A percentile compares a stretch with the other conserved stretches of the same genome.
phyloP scores from a whole-genome alignment of 2,888 invertebrate species.

The Leptopilina drosophilae region DNA sequence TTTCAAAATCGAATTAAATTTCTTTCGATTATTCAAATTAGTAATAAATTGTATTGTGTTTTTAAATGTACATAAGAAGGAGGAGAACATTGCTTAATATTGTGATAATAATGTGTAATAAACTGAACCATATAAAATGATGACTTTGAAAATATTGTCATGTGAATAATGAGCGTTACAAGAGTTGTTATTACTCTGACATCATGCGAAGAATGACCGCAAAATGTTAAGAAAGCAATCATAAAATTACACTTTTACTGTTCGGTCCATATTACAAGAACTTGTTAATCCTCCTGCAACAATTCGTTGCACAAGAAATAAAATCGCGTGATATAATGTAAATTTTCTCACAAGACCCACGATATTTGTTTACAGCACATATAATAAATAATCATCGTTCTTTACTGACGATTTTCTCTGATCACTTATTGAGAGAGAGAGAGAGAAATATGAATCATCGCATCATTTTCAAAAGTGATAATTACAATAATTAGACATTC shows the following conservation, averaged over 20 bases:
- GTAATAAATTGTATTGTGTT: too few relatives aligned
- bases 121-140: too few relatives aligned
- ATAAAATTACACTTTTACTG: conserved; percentile 16
- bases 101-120: too few relatives aligned
- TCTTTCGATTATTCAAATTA: too few relatives aligned
- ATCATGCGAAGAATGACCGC: conserved; percentile 7
- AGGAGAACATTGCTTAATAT: too few relatives aligned
- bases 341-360: conserved; percentile 48
- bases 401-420: too few relatives aligned
- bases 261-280: conserved; percentile 9
- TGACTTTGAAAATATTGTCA: too few relatives aligned
- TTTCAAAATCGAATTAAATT: too few relatives aligned
- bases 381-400: conserved; percentile 1
- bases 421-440: background rate
- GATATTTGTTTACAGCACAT: conserved; percentile 44
- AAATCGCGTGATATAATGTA: conserved; percentile 45
- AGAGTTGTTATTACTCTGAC: background rate
- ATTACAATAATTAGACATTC: background rate
- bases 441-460: background rate
- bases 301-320: conserved; percentile 49
- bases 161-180: background rate
- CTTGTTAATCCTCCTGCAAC: conserved; percentile 22
- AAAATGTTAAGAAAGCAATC: conserved; percentile 23
- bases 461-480: background rate
- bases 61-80: too few relatives aligned